Base-by-base conservation (phyloP, 2,113 vertebrate species). In the Proteles cristata region DNA sequence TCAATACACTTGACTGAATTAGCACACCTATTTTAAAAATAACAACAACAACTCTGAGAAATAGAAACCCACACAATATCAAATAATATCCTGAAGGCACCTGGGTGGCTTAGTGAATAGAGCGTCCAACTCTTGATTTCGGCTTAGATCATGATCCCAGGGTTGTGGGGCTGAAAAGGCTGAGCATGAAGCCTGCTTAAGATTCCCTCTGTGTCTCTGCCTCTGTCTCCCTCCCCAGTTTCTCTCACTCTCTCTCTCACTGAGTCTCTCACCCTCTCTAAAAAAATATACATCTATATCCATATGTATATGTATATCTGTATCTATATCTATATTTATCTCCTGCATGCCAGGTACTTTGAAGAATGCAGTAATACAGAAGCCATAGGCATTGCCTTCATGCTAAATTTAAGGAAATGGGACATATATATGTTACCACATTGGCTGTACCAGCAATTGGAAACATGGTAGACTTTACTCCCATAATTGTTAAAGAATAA, bases 401-500 rank as follows among this genome's bases (percentile, higher is more conserved):
- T 5, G 0, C 55, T 87, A 63, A 93, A 45, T 92, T 97, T 90
- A 86, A 93, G 69, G 26, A 33, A 90, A 91, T 0, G 43, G 48
- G 35, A 77, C 2, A 93, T 16, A 12, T 0, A 26, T 11, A 43
- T 61, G 89, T 96, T 97, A 82, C 90, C 95, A 35, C 33, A 93
- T 82, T 74, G 55, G 53, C 65, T 96, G 50, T 93, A n/a, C 3
- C 58, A 85, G 35, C 71, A 96, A 90, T 61, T 92, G 58, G n/a
- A 87, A 97, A 80, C 48, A 45, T 31, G 71, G 55, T 43, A 91
- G 23, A 76, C 16, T 92, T 92, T 68, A 65, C 77, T 95, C 95
- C 92, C 96, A 25, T 43, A 93, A 81, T 90, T 94, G 43, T 65
- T 92, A n/a, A 95, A 96, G 11, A 93, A 85, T 80, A 73, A 85